Base-by-base conservation (phyloP, 2,888 invertebrate species). In the Leptinotarsa juncta region DNA sequence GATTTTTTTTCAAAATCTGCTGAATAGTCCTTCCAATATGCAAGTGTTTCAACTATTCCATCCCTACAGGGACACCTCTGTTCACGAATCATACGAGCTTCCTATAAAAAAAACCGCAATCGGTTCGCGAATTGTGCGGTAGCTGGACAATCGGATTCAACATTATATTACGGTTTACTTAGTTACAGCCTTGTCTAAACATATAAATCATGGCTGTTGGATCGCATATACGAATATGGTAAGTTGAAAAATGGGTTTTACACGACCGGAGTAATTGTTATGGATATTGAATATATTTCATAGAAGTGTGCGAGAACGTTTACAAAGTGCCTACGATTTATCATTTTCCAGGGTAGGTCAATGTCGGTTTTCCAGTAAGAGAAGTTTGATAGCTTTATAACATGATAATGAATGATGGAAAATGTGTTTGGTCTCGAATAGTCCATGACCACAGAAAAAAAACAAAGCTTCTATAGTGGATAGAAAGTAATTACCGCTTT, bases 101-200 rank as follows among this genome's bases (percentile, higher is more conserved):
- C 62, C 62, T 62, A n/a, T 32, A 62, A 18, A 62, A 62, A 60
- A 60, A 20, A 32, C 62, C 7, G 62, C 42, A n/a, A 62, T 62
- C 62, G 62, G 62, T 32, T 16, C 0, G 73, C 65, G 57, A 60
- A 67, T 73, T 75, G 53, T 75, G 75, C 72, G 70, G 77, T 75
- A 77, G 77, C 76, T 62, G 76, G 70, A 79, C 78, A 79, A 79
- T 78, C 71, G 78, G 70, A 78, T 74, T 72, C 68, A 65, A 75
- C 76, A 76, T 76, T 74, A 77, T 77, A 76, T 78, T 79, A 77
- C 76, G 73, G 79, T 75, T 77, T 77, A 76, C 74, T 77, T 73
- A 76, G 75, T 77, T 77, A 77, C 73, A 72, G 76, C 72, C 70
- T 76, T 67, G 72, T 75, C 67, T 73, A 67, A 72, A 73, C 65